Base-by-base conservation (phyloP, 2,888 invertebrate genomes). In the Hypselothyrea guttata region DNA sequence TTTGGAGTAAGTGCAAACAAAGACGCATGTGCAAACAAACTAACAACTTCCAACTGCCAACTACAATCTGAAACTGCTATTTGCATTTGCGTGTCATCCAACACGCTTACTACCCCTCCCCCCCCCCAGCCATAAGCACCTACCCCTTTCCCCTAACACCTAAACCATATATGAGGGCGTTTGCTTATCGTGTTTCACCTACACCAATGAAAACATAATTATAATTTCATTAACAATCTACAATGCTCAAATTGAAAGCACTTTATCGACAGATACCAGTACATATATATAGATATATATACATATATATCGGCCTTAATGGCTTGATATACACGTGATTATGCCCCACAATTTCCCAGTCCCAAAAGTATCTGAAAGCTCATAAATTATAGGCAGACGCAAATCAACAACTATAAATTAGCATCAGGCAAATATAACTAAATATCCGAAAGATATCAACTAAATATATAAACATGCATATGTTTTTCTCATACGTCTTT, bases 141-240 rank as follows among this genome's bases (percentile, higher is more conserved):
- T n/a, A n/a, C n/a, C n/a, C n/a, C n/a, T n/a, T n/a, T n/a, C n/a
- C n/a, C n/a, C n/a, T n/a, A n/a, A n/a, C n/a, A n/a, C n/a, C n/a
- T n/a, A n/a, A n/a, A n/a, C n/a, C 13, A 16, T 3, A 22, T 5
- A 22, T 22, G 37, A 16, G 37, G 16, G 5, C 37, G 16, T 37
- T 22, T 37, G 37, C 55, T 66, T 64, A 64, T 64, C 65, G 54
- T 30, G 45, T 37, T 37, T 42, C 37, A 54, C 42, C 37, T 22
- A 51, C 18, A 45, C 27, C 31, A 38, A 44, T 44, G 28, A 44
- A 52, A 52, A 42, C 70, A 83, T 79, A 83, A 82, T 82, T 77
- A 84, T 73, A 84, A 63, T 81, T 83, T 82, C 84, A 83, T 84
- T 84, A 82, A 77, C 81, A 83, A 75, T 75, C 64, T 72, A 69